These are phyloP conservation scores for Idaea biselata DNA, from an alignment of 2,888 invertebrate species.

Conservation along the genomic window DNA sequence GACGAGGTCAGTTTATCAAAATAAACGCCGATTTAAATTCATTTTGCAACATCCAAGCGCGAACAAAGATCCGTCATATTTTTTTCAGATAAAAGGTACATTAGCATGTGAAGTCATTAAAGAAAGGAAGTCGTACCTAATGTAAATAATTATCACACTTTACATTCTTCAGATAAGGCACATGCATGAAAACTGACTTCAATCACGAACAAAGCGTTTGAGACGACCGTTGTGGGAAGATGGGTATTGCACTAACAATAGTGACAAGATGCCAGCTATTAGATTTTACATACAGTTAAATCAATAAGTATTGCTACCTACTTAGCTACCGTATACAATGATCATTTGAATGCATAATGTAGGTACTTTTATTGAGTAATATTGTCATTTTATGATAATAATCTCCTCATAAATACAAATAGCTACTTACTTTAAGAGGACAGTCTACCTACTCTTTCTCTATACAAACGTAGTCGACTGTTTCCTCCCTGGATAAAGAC, in stretches of 20 bases:
- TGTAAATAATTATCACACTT: slow-evolving; percentile 48
- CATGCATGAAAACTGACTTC: slow-evolving; percentile 47
- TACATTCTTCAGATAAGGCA: slow-evolving; percentile 67
- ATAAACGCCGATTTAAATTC: slow-evolving; percentile 2
- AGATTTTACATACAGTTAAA: slow-evolving; percentile 30
- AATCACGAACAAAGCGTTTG: slow-evolving; percentile 54
- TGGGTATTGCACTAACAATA: slow-evolving; percentile 28
- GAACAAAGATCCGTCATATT: neutral
- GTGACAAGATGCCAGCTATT: slow-evolving; percentile 31
- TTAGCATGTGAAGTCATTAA: slow-evolving; percentile 22
- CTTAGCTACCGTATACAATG: slow-evolving; percentile 19
- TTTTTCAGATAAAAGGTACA: slow-evolving; percentile 30
- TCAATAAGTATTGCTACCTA: slow-evolving; percentile 30
- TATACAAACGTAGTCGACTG: no score
- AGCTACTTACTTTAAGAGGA: no score
- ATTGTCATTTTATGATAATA: slow-evolving; percentile 19
- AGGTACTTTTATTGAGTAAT: slow-evolving; percentile 14
- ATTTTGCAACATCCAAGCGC: neutral
- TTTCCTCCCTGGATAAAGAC: no score
- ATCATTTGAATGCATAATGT: slow-evolving; percentile 26
- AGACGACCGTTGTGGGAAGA: slow-evolving; percentile 42
- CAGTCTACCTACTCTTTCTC: no score
- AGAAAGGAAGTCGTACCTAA: neutral
- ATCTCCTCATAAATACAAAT: slow-evolving; percentile 28
- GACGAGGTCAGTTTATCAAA: slow-evolving; percentile 23